phyloP scores from a whole-genome alignment of 2,797 vertebrate genomes.

The Karalla daura region DNA sequence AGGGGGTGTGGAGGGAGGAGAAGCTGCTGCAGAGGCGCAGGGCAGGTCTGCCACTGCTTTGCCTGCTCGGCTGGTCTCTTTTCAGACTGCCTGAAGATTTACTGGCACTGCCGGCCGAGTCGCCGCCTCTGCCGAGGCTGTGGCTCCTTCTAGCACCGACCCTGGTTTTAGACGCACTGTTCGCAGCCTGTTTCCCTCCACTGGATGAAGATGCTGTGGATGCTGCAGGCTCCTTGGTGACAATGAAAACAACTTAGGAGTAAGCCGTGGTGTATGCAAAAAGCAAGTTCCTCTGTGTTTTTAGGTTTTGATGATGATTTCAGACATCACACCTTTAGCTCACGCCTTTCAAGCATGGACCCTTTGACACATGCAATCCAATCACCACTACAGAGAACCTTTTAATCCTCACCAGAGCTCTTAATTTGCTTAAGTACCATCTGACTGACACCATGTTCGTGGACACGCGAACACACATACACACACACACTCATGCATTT shows the following conservation, averaged over 20 bases:
- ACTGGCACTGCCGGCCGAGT: constrained; percentile 1
- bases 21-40: constrained; percentile 66
- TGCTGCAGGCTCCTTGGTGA: constrained; percentile 50
- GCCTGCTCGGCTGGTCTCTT: constrained; percentile 36
- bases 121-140: constrained; percentile 44
- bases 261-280: background rate
- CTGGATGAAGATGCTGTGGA: background rate
- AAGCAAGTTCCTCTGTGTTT: background rate
- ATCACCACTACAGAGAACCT: constrained; percentile 47
- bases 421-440: constrained; percentile 84
- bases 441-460: constrained; percentile 61
- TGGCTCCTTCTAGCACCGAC: constrained; percentile 30
- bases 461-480: constrained; percentile 24
- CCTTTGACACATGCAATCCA: constrained; percentile 61
- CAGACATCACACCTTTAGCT: constrained; percentile 32
- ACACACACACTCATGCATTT: constrained; percentile 32
- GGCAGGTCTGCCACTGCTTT: constrained; percentile 22
- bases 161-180: constrained; percentile 10
- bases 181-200: constrained; percentile 38
- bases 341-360: constrained; percentile 20
- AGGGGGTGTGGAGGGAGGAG: constrained; percentile 64
- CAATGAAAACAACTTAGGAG: background rate
- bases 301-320: constrained; percentile 4
- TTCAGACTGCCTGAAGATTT: constrained; percentile 37
- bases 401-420: constrained; percentile 79